Conservation (phyloP, 2,113 vertebrate genomes). For the Arvicanthis niloticus region DNA sequence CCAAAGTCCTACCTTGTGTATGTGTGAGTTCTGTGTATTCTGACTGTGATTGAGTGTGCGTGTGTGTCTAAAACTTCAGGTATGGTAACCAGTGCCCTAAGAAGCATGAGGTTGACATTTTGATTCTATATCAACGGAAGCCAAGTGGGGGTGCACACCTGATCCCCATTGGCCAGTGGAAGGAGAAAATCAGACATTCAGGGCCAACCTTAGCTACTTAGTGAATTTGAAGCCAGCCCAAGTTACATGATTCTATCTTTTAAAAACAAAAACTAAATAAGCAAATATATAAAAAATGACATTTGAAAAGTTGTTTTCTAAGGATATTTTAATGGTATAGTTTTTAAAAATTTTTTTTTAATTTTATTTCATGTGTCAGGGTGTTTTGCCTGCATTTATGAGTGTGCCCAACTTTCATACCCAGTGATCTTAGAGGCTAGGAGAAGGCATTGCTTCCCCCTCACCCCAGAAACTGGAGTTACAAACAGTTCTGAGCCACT, state of each 20-base stretch:
- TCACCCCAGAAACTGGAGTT: neutral
- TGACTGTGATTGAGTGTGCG: neutral
- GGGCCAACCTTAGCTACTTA: neutral
- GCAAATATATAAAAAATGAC: neutral
- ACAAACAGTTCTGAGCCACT: neutral
- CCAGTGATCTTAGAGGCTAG: neutral
- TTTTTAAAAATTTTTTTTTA: neutral
- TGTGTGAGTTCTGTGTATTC: neutral
- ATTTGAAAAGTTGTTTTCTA: neutral
- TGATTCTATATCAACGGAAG: neutral
- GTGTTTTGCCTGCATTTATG: neutral
- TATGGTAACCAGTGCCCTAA: neutral
- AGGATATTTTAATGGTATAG: neutral
- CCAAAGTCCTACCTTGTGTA: neutral
- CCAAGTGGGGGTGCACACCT: neutral
- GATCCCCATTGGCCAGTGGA: neutral
- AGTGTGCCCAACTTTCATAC: neutral
- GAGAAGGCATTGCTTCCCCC: neutral
- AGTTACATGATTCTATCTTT: neutral
- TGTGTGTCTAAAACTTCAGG: no score
- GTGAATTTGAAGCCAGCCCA: neutral
- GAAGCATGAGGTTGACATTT: slow-evolving; percentile 37
- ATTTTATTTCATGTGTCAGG: neutral
- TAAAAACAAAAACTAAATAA: neutral
- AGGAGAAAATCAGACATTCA: neutral